Evolutionary conservation across 2,797 vertebrate genomes (phyloP), one percentile per base, ranked within the genome.

Genomic region (Kryptopterus vitreolus): DNA sequence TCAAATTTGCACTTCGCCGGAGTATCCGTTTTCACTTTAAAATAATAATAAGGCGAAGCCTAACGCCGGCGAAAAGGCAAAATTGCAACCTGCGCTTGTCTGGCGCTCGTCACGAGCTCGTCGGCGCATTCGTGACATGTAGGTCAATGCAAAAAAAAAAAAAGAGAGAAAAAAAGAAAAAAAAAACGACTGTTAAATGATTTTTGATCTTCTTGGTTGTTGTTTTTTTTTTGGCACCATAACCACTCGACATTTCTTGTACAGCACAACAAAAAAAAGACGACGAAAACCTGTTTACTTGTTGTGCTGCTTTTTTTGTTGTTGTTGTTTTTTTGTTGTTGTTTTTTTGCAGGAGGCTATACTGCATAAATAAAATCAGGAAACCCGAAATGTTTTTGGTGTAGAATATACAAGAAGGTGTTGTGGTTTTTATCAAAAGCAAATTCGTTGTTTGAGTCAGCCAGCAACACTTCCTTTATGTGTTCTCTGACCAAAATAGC

Each of bases 1-100:
- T 94, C 93, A 95, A 92, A 95, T 95, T 94, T 94, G 93, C 94
- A 94, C 94, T 94, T 95, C 93, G 94, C 93, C 93, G 88, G 93
- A 93, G 92, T 93, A 95, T 94, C 92, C 91, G 90, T 95, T 95
- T 95, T 94, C 92, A 93, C 92, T 94, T 95, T 94, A 93, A 95
- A 94, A 94, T 94, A 94, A 94, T 94, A 94, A 95, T 94, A 94
- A 95, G 93, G 90, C 88, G 91, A 93, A 93, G 94, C 93, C 92
- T 92, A 94, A 95, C 92, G 92, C 88, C 86, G 86, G 88, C 89
- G 90, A 92, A 93, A n/a, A 93, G 92, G 92, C 92, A 91, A 92
- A 93, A 92, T 83, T 88, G 90, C 90, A 87, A 91, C 91, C 90
- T 91, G 89, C 88, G 87, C 76, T 76, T 76, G 82, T 78, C 80